Percentiles rank a stretch among this genome's conserved stretches.
These are phyloP conservation scores for Eunapius fragilis DNA, from an alignment of 37 sponge, comb jelly and placozoan genomes.

Conservation along the genomic window DNA sequence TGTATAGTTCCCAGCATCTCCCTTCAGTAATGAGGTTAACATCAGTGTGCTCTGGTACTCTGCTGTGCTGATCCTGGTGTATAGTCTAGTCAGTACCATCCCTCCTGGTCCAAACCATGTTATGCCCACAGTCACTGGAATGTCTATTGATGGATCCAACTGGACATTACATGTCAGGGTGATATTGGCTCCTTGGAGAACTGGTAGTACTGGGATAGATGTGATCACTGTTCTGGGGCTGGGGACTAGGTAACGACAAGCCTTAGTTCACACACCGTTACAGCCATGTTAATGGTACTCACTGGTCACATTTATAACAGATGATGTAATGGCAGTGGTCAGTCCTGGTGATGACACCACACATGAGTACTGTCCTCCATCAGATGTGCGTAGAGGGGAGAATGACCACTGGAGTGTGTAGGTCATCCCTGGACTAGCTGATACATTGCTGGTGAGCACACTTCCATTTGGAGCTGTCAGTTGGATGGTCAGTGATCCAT, in stretches of 20 bases:
- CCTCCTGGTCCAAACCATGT: slow-evolving; percentile 11
- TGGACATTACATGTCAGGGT: background rate
- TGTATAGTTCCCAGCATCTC: slow-evolving; percentile 3
- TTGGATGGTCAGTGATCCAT: background rate
- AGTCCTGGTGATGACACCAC: background rate
- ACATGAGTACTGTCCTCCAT: slow-evolving; percentile 50
- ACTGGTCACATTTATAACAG: slow-evolving; percentile 28
- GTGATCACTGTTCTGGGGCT: background rate
- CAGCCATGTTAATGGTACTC: slow-evolving; percentile 1
- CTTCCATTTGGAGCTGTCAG: slow-evolving; percentile 11
- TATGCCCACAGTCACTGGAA: slow-evolving; percentile 6
- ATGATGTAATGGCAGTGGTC: background rate
- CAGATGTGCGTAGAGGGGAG: slow-evolving; percentile 23
- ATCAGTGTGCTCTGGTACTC: background rate
- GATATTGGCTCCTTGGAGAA: slow-evolving; percentile 6
- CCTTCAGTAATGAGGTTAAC: background rate
- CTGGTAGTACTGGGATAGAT: background rate
- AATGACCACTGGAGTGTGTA: slow-evolving; percentile 8
- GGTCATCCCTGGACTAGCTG: background rate
- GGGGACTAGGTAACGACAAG: background rate
- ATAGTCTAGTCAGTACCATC: background rate
- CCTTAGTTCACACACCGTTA: background rate
- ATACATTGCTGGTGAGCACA: background rate
- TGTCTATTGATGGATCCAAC: slow-evolving; percentile 23
- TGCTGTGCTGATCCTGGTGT: background rate